These are phyloP conservation scores for Euglossa dilemma DNA, from an alignment of 1,140 invertebrate genomes.

Conservation along the genomic window DNA sequence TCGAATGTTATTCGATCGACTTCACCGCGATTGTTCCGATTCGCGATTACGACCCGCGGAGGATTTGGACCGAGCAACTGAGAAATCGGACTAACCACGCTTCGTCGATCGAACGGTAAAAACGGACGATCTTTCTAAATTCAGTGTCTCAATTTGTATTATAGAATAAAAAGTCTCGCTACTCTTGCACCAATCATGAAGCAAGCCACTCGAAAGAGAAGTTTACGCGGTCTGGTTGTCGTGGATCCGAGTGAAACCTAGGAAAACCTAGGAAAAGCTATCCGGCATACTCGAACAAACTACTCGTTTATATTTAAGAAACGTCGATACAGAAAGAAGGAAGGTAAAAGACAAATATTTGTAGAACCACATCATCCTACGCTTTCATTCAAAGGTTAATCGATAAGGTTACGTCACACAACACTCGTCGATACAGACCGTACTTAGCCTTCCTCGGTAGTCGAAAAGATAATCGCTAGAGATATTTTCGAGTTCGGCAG, in stretches of 20 bases:
- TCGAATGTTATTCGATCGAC: conserved; percentile 13
- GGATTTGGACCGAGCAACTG: too few species aligned
- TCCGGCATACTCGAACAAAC: conserved; percentile 9
- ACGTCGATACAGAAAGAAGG: neutral
- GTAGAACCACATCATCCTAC: neutral
- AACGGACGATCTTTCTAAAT: conserved; percentile 2
- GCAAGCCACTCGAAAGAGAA: conserved; percentile 8
- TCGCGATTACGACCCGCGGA: too few species aligned
- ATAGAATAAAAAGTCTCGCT: conserved; percentile 28
- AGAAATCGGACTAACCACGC: too few species aligned
- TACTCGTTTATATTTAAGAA: conserved; percentile 19
- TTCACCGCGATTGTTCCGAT: too few species aligned
- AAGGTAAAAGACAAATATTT: neutral
- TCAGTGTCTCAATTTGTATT: conserved; percentile 13
- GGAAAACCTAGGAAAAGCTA: neutral
- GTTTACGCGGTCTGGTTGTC: conserved; percentile 5
- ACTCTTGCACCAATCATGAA: conserved; percentile 36
- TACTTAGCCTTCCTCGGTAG: neutral
- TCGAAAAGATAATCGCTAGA: neutral
- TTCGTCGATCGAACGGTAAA: conserved; percentile 29
- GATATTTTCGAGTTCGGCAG: neutral
- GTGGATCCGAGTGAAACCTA: conserved; percentile 21
- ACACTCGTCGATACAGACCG: neutral
- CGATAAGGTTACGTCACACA: neutral
- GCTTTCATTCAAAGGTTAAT: neutral